Percentiles rank a stretch among this genome's conserved stretches.
These are phyloP conservation scores for Helicoverpa assulta DNA, from an alignment of 2,888 invertebrate genomes.

Conservation along the genomic window DNA sequence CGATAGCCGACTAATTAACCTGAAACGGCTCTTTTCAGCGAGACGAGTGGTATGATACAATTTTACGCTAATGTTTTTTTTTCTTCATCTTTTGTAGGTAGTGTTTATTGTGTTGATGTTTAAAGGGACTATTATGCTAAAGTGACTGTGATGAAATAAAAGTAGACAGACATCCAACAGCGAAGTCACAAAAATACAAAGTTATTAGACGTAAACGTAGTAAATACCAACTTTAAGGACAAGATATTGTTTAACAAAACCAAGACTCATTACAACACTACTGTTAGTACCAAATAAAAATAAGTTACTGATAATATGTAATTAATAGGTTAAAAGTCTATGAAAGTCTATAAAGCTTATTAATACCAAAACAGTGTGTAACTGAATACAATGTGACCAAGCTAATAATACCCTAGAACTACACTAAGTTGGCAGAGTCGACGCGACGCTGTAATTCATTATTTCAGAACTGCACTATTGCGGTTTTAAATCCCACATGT, in stretches of 20 bases:
- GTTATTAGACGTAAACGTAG: too few species aligned
- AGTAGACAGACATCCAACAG: too few species aligned
- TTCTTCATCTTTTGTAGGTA: not conserved
- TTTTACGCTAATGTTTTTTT: not conserved
- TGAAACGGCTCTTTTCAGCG: constrained; percentile 37
- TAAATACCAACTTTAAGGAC: too few species aligned
- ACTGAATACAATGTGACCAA: not conserved
- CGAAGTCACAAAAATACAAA: too few species aligned
- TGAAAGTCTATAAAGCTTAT: too few species aligned
- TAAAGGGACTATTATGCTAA: not conserved
- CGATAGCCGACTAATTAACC: constrained; percentile 47
- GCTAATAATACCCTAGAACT: constrained; percentile 30
- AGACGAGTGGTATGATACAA: not conserved
- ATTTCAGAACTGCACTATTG: constrained; percentile 48
- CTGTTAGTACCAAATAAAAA: too few species aligned
- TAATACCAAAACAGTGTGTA: not conserved
- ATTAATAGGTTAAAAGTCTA: too few species aligned
- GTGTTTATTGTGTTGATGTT: not conserved
- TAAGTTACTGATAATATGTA: too few species aligned
- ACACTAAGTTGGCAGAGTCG: constrained; percentile 10
- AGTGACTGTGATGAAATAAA: too few species aligned
- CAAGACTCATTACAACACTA: too few species aligned
- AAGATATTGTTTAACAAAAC: too few species aligned
- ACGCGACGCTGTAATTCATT: constrained; percentile 36
- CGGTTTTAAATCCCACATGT: constrained; percentile 38